A percentile compares a stretch with the other conserved stretches of the same genome.
phyloP scores from a whole-genome alignment of 2,888 invertebrate genomes.

The Chydorus sphaericus region DNA sequence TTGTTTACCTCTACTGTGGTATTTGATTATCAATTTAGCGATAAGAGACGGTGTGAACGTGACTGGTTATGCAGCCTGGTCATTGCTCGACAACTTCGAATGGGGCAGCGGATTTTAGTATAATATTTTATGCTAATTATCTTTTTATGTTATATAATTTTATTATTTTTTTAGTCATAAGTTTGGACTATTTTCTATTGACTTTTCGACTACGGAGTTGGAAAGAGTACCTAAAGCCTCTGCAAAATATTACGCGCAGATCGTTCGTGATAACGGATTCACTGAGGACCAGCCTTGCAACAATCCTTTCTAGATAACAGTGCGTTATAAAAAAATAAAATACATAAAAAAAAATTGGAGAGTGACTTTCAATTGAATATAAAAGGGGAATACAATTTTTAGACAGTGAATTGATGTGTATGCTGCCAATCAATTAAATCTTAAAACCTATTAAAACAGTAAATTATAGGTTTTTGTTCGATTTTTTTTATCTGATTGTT shows the following conservation, averaged over 20 bases:
- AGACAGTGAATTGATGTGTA: too few species aligned
- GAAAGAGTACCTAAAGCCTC: conserved; percentile 28
- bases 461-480: too few species aligned
- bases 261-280: conserved; percentile 16
- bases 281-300: conserved; percentile 8
- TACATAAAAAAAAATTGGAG: too few species aligned
- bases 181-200: conserved; percentile 28
- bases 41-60: conserved; percentile 25
- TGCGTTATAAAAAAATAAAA: too few species aligned
- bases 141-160: not conserved
- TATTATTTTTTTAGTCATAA: conserved; percentile 19
- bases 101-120: conserved; percentile 27
- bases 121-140: not conserved
- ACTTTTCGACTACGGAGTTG: conserved; percentile 27
- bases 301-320: too few species aligned
- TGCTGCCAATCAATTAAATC: too few species aligned
- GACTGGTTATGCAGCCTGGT: conserved; percentile 29
- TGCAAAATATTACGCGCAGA: conserved; percentile 22
- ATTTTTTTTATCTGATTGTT: too few species aligned
- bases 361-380: too few species aligned
- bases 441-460: too few species aligned
- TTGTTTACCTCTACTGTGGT: too few species aligned
- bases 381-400: too few species aligned
- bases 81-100: conserved; percentile 31
- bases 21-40: conserved; percentile 16